Conservation (phyloP, 2,113 vertebrate genomes). For the Chroicocephalus ridibundus region DNA sequence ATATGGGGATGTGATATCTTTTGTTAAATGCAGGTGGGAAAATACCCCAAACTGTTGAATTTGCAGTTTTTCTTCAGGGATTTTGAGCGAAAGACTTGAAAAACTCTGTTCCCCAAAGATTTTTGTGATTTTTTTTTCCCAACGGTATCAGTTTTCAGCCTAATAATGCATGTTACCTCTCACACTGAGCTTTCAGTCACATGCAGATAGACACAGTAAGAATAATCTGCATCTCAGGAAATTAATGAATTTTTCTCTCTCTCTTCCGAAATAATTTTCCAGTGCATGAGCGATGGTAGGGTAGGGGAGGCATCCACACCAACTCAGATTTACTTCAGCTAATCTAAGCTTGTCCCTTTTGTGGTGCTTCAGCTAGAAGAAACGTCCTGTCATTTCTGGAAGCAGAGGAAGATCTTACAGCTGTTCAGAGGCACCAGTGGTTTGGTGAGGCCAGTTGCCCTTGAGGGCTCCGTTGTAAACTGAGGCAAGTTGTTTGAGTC, state of each 20-base stretch:
- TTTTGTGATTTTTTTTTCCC: background rate
- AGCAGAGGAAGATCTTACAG: background rate
- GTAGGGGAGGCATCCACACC: background rate
- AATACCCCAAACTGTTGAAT: background rate
- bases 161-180: background rate
- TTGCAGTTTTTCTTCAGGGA: background rate
- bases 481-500: background rate
- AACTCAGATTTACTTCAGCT: background rate
- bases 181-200: background rate
- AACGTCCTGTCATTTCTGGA: background rate
- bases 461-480: background rate
- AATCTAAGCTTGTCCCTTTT: background rate
- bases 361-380: background rate
- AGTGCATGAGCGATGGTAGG: background rate
- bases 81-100: background rate
- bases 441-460: background rate
- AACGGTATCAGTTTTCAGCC: background rate
- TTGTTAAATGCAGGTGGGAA: background rate
- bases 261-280: background rate
- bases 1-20: background rate
- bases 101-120: background rate
- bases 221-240: background rate
- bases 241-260: background rate
- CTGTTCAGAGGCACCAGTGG: background rate
- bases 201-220: background rate